A percentile compares a stretch with the other conserved stretches of the same genome.
Conservation (phyloP, 2,888 invertebrate species). For the Serripes groenlandicus region DNA sequence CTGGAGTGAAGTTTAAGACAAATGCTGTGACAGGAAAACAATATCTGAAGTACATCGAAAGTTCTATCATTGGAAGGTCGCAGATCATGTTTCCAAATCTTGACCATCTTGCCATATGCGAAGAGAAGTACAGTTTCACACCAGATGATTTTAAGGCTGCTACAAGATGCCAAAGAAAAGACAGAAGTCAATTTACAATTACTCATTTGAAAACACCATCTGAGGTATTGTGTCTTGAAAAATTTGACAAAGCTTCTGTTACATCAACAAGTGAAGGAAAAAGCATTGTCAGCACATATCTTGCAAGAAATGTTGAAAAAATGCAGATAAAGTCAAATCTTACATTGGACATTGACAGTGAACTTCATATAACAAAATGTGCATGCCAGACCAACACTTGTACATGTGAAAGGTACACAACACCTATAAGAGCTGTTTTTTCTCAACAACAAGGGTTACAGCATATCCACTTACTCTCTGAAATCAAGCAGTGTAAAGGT, state of each 20-base stretch:
- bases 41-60: not conserved
- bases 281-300: conserved; percentile 24
- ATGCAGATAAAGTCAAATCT: not conserved
- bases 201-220: not conserved
- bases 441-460: not conserved
- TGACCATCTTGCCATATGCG: conserved; percentile 20
- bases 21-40: not conserved
- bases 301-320: conserved; percentile 20
- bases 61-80: not conserved
- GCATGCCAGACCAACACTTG: too few species aligned
- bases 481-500: conserved; percentile 22
- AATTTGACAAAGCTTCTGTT: not conserved
- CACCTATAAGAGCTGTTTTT: too few species aligned
- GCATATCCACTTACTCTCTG: too few species aligned
- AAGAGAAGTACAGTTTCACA: conserved; percentile 44
- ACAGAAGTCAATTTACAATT: not conserved
- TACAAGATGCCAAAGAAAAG: conserved; percentile 1
- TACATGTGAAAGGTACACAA: not conserved
- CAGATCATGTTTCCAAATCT: not conserved
- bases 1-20: conserved; percentile 5
- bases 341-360: not conserved
- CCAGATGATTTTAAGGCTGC: conserved; percentile 27
- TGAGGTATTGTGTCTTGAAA: not conserved
- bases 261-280: conserved; percentile 40
- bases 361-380: not conserved